These are phyloP conservation scores for Channallabes apus DNA, from an alignment of 2,797 vertebrate species.

Conservation along the genomic window DNA sequence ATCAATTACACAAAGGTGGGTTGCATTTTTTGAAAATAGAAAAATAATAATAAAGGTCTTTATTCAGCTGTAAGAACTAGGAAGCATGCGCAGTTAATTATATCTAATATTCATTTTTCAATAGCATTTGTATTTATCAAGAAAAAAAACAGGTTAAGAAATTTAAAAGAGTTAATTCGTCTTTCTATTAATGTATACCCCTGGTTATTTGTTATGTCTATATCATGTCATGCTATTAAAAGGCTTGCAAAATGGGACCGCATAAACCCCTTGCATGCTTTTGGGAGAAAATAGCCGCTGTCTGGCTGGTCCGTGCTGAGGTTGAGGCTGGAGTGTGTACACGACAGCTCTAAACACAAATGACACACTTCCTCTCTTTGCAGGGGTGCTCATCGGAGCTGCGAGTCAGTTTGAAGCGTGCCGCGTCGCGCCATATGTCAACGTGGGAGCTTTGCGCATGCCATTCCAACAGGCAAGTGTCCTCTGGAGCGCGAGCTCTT, in stretches of 20 bases:
- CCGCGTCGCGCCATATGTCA: conserved; percentile 97
- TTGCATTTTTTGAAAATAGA: conserved; percentile 11
- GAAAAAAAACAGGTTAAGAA: neutral
- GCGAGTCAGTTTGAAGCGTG: conserved; percentile 98
- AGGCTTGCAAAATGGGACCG: neutral
- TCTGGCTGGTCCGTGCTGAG: conserved; percentile 18
- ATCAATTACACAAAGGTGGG: conserved; percentile 97
- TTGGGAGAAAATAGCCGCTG: neutral
- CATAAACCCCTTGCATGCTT: neutral
- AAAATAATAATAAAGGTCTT: neutral
- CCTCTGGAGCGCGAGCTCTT: conserved; percentile 67
- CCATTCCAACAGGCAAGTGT: conserved; percentile 98
- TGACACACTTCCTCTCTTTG: conserved; percentile 53
- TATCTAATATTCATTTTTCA: neutral
- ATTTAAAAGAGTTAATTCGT: neutral
- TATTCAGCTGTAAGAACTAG: neutral
- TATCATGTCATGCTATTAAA: neutral
- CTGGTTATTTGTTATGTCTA: neutral
- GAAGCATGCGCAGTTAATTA: neutral
- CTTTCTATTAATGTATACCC: neutral
- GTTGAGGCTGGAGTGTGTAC: conserved; percentile 19
- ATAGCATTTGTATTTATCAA: neutral
- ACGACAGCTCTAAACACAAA: conserved; percentile 17
- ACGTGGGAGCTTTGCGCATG: conserved; percentile 96
- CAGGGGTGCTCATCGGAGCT: conserved; percentile 95